phyloP scores from a whole-genome alignment of 1,140 invertebrate genomes.

The Cephus cinctus region DNA sequence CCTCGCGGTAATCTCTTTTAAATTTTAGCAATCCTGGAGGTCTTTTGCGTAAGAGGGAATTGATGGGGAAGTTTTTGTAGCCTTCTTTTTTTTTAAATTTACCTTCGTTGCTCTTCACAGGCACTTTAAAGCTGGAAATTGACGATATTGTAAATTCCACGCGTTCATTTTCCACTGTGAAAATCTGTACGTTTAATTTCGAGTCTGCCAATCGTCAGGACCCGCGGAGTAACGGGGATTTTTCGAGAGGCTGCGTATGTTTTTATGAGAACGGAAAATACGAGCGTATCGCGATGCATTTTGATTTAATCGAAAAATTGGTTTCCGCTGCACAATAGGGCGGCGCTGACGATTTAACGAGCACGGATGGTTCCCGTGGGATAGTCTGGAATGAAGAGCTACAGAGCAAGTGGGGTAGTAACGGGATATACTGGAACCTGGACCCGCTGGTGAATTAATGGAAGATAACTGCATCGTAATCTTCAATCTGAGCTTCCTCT shows the following conservation, averaged over 20 bases:
- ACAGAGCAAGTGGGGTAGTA: neutral
- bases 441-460: slow-evolving; percentile 7
- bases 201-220: too few species aligned
- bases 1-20: too few species aligned
- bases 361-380: neutral
- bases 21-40: too few species aligned
- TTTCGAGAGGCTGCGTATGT: neutral
- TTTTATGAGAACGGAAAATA: neutral
- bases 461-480: slow-evolving; percentile 17
- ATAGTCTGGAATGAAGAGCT: neutral
- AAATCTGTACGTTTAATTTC: too few species aligned
- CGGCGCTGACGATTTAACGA: slow-evolving; percentile 2
- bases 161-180: too few species aligned
- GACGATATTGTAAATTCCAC: too few species aligned
- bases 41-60: too few species aligned
- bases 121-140: too few species aligned
- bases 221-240: neutral
- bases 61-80: too few species aligned
- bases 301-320: neutral
- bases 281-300: neutral
- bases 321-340: neutral
- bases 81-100: too few species aligned
- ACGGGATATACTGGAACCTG: too few species aligned
- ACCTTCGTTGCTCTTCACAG: too few species aligned
- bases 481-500: slow-evolving; percentile 10